Evolutionary conservation across 2,888 invertebrate genomes (phyloP).

Genomic region (Leptinotarsa tumamoca): DNA sequence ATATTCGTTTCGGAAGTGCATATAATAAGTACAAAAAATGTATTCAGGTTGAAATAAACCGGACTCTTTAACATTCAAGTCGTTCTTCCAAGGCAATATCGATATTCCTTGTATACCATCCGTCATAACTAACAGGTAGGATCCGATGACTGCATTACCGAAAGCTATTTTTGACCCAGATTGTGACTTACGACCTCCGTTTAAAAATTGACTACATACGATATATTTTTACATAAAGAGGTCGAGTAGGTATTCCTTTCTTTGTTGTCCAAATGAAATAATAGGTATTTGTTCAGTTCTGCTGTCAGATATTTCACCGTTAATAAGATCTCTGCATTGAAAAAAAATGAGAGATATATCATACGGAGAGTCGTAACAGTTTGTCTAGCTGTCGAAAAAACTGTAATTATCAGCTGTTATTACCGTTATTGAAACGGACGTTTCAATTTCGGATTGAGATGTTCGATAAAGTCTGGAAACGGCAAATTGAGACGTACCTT

Average conservation of each 20-base stretch:
- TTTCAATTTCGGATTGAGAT: slow-evolving; percentile 37
- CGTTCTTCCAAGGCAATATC: neutral
- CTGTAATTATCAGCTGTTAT: slow-evolving; percentile 33
- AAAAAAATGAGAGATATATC: slow-evolving; percentile 28
- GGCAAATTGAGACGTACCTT: slow-evolving; percentile 8
- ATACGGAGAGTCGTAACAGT: slow-evolving; percentile 21
- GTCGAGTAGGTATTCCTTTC: slow-evolving; percentile 19
- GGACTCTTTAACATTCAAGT: too few species aligned
- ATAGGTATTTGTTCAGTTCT: slow-evolving; percentile 35
- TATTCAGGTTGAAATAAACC: too few species aligned
- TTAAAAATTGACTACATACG: slow-evolving; percentile 20
- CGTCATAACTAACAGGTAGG: slow-evolving; percentile 12
- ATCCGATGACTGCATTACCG: slow-evolving; percentile 29
- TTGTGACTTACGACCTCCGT: slow-evolving; percentile 39
- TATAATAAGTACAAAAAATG: too few species aligned
- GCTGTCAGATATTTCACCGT: slow-evolving; percentile 38
- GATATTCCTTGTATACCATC: neutral
- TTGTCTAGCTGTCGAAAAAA: slow-evolving; percentile 27
- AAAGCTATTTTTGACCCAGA: slow-evolving; percentile 37
- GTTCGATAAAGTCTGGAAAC: slow-evolving; percentile 23
- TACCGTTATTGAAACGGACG: slow-evolving; percentile 34
- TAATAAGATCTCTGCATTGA: slow-evolving; percentile 36
- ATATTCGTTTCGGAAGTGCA: too few species aligned
- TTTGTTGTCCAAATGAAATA: slow-evolving; percentile 26
- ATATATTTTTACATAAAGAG: slow-evolving; percentile 23